Conservation (phyloP, 2,113 vertebrate species). For the Dasyprocta punctata region DNA sequence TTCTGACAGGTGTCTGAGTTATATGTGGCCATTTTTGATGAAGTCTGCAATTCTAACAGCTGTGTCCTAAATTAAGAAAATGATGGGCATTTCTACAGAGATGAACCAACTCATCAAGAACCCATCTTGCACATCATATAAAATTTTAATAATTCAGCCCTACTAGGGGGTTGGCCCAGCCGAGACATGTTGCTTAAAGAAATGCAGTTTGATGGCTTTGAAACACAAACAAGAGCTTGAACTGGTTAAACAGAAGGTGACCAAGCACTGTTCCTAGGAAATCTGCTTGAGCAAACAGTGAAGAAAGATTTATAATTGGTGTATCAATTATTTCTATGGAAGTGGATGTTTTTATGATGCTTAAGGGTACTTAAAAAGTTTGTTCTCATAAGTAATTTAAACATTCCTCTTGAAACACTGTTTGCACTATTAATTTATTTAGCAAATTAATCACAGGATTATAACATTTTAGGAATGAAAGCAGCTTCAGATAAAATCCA, state of each 20-base stretch:
- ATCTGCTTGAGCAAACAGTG: constrained; percentile 62
- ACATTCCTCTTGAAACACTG: constrained; percentile 74
- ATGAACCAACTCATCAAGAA: constrained; percentile 72
- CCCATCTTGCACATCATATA: constrained; percentile 56
- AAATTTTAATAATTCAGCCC: constrained; percentile 73
- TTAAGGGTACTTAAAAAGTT: constrained; percentile 75
- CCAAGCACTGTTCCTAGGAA: constrained; percentile 50
- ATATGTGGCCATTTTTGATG: constrained; percentile 71
- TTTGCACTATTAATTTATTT: constrained; percentile 77
- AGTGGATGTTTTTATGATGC: constrained; percentile 69
- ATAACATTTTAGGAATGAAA: constrained; percentile 69
- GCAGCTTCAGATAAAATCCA: constrained; percentile 57
- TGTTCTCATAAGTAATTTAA: constrained; percentile 79
- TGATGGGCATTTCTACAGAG: constrained; percentile 73
- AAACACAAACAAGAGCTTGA: constrained; percentile 70
- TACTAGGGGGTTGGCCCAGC: background rate
- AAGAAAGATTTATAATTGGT: constrained; percentile 75
- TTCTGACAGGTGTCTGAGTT: constrained; percentile 72
- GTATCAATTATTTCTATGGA: constrained; percentile 74
- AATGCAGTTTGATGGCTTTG: constrained; percentile 62
- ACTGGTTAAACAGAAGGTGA: constrained; percentile 70
- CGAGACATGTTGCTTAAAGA: constrained; percentile 69
- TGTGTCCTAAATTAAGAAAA: constrained; percentile 77
- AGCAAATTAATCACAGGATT: constrained; percentile 74
- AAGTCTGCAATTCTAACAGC: constrained; percentile 69